These are phyloP conservation scores for Nemoura dubitans DNA, from an alignment of 2,888 invertebrate genomes.

Conservation along the genomic window DNA sequence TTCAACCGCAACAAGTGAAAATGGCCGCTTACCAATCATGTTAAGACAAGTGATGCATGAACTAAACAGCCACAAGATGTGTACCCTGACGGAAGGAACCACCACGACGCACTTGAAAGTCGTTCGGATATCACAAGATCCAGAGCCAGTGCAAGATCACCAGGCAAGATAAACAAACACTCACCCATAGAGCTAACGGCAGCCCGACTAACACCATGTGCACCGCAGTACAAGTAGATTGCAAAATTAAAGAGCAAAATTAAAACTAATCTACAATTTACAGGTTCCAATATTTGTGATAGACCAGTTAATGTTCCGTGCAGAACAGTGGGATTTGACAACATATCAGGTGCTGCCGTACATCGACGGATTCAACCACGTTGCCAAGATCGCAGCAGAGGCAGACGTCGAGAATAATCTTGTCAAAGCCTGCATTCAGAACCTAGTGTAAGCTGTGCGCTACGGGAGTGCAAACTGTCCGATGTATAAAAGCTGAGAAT, in stretches of 20 bases:
- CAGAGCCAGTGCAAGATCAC: constrained; percentile 82
- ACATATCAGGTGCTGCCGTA: constrained; percentile 91
- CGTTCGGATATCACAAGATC: constrained; percentile 81
- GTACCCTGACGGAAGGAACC: constrained; percentile 84
- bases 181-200: no score
- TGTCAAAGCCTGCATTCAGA: constrained; percentile 94
- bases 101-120: constrained; percentile 92
- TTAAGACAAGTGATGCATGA: constrained; percentile 82
- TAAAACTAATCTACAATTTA: background rate
- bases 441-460: constrained; percentile 83
- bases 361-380: constrained; percentile 92
- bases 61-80: constrained; percentile 81
- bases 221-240: no score
- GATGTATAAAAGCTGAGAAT: background rate
- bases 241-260: background rate
- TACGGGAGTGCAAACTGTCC: no score
- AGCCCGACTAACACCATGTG: no score
- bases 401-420: constrained; percentile 93
- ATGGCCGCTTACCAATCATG: constrained; percentile 76
- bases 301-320: constrained; percentile 70
- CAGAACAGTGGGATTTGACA: constrained; percentile 91
- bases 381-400: constrained; percentile 87
- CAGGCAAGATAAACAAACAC: constrained; percentile 57
- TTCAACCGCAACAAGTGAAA: constrained; percentile 64
- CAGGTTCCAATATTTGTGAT: constrained; percentile 86